Evolutionary conservation across 1,140 invertebrate species (phyloP).

Genomic region (Drosophila sulfurigaster): DNA sequence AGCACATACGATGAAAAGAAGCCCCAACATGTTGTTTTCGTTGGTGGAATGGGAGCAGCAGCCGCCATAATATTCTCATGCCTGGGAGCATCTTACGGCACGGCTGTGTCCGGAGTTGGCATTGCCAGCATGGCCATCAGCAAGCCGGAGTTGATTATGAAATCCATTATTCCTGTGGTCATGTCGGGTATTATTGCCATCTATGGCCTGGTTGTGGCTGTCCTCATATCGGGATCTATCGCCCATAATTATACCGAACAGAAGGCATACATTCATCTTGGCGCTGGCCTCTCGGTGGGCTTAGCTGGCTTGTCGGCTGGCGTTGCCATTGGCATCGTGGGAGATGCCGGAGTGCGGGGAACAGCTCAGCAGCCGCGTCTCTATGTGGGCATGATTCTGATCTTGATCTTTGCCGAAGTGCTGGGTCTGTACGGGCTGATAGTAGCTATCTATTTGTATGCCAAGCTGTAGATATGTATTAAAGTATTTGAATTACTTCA

Average conservation of each 20-base stretch:
- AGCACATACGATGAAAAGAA: neutral
- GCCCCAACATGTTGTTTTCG: slow-evolving; percentile 90
- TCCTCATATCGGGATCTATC: slow-evolving; percentile 92
- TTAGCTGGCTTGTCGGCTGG: slow-evolving; percentile 95
- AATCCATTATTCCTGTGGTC: slow-evolving; percentile 70
- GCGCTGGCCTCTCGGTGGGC: slow-evolving; percentile 95
- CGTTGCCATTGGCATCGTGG: slow-evolving; percentile 96
- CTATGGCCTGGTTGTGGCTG: slow-evolving; percentile 96
- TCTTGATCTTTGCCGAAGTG: slow-evolving; percentile 98
- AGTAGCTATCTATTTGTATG: slow-evolving; percentile 95
- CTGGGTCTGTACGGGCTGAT: slow-evolving; percentile 97
- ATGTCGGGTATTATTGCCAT: slow-evolving; percentile 86
- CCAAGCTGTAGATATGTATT: slow-evolving; percentile 85
- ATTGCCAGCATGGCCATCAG: slow-evolving; percentile 56
- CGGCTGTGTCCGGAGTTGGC: slow-evolving; percentile 57
- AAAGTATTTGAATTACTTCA: no score
- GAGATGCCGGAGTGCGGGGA: slow-evolving; percentile 95
- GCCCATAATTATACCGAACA: slow-evolving; percentile 86
- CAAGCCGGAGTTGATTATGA: slow-evolving; percentile 69
- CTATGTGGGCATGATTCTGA: slow-evolving; percentile 98
- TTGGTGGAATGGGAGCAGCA: slow-evolving; percentile 98
- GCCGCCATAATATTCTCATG: slow-evolving; percentile 95
- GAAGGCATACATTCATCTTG: slow-evolving; percentile 94
- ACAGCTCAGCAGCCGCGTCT: slow-evolving; percentile 96
- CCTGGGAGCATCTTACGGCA: slow-evolving; percentile 65